phyloP scores from a whole-genome alignment of 2,113 vertebrate genomes.

The Entelurus aequoreus region DNA sequence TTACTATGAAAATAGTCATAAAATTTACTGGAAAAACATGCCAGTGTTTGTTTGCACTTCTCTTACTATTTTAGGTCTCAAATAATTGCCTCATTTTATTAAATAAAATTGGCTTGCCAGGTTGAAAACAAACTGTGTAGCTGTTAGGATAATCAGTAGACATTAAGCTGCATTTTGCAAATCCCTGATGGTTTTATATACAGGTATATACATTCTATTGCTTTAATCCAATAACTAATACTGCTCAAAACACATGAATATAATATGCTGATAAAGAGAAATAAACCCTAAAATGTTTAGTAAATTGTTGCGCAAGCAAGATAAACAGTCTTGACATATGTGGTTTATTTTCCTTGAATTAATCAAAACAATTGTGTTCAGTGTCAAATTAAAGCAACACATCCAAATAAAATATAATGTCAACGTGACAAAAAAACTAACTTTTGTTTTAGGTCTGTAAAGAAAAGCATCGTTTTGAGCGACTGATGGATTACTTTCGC shows the following conservation, averaged over 20 bases:
- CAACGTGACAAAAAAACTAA: too few relatives aligned
- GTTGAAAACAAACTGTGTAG: neutral
- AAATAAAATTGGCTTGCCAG: neutral
- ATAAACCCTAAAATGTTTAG: neutral
- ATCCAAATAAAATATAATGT: neutral
- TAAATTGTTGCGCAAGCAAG: neutral
- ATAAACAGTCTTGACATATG: neutral
- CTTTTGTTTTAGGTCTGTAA: conserved; percentile 84
- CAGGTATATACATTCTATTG: neutral
- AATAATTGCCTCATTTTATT: neutral
- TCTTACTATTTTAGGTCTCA: neutral
- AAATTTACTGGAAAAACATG: conserved; percentile 1
- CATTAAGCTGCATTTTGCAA: neutral
- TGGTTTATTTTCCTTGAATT: neutral
- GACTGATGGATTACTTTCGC: conserved; percentile 95
- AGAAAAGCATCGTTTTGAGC: conserved; percentile 93
- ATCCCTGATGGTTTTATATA: neutral
- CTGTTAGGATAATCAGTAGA: neutral
- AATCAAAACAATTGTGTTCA: neutral
- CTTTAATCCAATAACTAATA: neutral
- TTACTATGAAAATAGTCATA: neutral
- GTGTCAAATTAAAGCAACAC: neutral
- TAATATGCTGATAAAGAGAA: neutral
- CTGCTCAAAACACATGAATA: neutral
- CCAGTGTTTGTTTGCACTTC: neutral